Evolutionary conservation across 2,113 vertebrate species (phyloP).

Genomic region (Apteryx mantelli): DNA sequence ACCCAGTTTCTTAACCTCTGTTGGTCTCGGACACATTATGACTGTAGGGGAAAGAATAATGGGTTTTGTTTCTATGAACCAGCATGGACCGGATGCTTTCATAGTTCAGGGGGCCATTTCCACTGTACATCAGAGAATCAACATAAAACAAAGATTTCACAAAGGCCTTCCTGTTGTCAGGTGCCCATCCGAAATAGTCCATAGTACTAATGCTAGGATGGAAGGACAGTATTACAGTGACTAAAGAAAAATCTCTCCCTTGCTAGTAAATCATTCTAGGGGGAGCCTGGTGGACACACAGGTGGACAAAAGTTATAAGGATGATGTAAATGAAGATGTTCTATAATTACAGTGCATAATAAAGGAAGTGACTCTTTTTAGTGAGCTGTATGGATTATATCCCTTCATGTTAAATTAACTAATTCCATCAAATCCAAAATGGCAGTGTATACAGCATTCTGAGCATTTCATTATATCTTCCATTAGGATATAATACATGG

Average conservation of each 20-base stretch:
- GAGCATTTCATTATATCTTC: not conserved
- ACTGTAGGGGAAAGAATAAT: not conserved
- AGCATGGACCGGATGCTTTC: not conserved
- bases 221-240: not conserved
- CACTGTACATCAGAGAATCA: not conserved
- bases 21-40: not conserved
- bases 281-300: not conserved
- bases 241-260: not conserved
- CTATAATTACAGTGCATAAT: not conserved
- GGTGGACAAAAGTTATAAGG: not conserved
- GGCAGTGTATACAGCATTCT: not conserved
- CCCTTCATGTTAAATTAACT: not conserved
- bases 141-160: not conserved
- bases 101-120: not conserved
- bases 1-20: conserved; percentile 33
- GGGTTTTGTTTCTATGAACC: not conserved
- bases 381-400: not conserved
- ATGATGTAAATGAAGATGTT: not conserved
- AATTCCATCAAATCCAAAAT: not conserved
- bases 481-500: not conserved
- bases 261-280: not conserved
- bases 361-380: not conserved
- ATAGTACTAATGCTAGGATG: not conserved
- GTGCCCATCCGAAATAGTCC: not conserved
- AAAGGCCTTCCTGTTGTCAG: not conserved